Evolutionary conservation across 2,797 vertebrate species (phyloP).

Genomic region (Melanotaenia maccullochi): DNA sequence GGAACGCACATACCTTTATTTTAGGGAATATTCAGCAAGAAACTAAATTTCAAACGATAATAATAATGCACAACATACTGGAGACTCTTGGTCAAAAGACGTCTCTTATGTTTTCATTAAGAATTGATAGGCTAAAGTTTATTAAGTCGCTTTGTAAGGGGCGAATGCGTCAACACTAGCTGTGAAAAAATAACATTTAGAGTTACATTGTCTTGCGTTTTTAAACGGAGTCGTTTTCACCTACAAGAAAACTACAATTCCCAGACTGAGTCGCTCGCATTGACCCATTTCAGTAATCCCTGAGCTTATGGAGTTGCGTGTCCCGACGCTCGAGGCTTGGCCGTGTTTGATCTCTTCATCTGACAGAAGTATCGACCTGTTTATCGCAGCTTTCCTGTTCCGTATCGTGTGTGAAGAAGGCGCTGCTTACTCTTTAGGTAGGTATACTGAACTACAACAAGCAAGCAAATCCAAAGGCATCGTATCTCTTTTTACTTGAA

Average conservation of each 20-base stretch:
- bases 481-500: neutral
- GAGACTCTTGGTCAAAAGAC: neutral
- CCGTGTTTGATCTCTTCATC: neutral
- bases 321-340: neutral
- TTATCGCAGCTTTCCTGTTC: neutral
- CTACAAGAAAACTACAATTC: slow-evolving; percentile 63
- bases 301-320: slow-evolving; percentile 28
- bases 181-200: neutral
- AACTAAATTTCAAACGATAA: neutral
- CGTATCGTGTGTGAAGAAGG: slow-evolving; percentile 6
- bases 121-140: neutral
- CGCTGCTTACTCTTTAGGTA: slow-evolving; percentile 45
- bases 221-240: neutral
- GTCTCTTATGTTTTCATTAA: no score
- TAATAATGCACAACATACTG: neutral
- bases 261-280: slow-evolving; percentile 15
- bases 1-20: neutral
- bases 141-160: neutral
- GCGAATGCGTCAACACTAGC: no score
- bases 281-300: slow-evolving; percentile 54
- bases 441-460: neutral
- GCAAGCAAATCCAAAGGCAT: neutral
- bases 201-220: neutral
- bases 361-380: neutral
- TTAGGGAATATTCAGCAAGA: neutral